phyloP scores from a whole-genome alignment of 2,113 vertebrate genomes.

The human (Homo sapiens) region GRCh38 chr3:100806501-100807000 shows the following conservation, averaged over 20 bases:
- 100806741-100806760: not conserved
- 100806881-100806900: conserved; percentile 25
- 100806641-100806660: not conserved
- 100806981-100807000: not conserved
- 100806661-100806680: not conserved
- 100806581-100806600: not conserved
- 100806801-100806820: not conserved
- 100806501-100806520: not conserved
- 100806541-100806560: not conserved
- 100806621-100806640: not conserved
- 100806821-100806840: not conserved
- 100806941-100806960: conserved; percentile 3
- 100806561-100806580: not conserved
- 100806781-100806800: not conserved
- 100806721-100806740: not conserved
- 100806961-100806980: not conserved
- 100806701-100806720: not conserved
- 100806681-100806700: not conserved
- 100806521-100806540: not conserved
- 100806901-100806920: conserved; percentile 11
- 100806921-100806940: not conserved
- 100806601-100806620: not conserved
- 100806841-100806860: conserved; percentile 24
- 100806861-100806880: not conserved
- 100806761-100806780: not conserved